A percentile compares a stretch with the other conserved stretches of the same genome.
phyloP scores from a whole-genome alignment of 2,797 vertebrate genomes.

The Dermochelys coriacea region DNA sequence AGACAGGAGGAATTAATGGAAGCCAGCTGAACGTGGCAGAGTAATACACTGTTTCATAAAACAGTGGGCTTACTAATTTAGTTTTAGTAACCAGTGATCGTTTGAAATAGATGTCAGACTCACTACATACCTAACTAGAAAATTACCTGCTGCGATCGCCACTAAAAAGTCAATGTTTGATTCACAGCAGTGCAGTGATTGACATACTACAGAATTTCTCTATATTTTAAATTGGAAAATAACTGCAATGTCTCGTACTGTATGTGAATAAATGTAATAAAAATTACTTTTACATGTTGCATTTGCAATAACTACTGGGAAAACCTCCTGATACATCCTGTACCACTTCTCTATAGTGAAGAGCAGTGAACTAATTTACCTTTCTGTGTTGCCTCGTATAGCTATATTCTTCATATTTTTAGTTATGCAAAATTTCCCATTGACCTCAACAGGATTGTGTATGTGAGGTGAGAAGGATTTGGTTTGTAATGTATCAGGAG shows the following conservation, averaged over 20 bases:
- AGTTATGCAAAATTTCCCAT: not conserved
- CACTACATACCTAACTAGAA: not conserved
- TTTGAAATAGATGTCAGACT: not conserved
- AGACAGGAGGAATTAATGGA: not conserved
- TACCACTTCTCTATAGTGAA: not conserved
- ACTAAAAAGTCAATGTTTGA: not conserved
- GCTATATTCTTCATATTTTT: not conserved
- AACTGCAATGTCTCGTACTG: not conserved
- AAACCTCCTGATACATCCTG: not conserved
- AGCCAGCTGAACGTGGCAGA: not conserved
- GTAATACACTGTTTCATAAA: not conserved
- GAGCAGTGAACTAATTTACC: not conserved
- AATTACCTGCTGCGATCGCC: not conserved
- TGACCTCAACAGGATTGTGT: not conserved
- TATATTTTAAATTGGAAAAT: not conserved
- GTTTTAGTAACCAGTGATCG: not conserved
- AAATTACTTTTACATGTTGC: not conserved
- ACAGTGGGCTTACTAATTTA: not conserved
- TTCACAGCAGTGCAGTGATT: not conserved
- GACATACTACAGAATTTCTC: not conserved
- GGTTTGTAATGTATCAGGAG: not conserved
- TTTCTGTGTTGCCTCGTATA: not conserved
- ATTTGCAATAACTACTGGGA: not conserved
- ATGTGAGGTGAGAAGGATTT: not conserved
- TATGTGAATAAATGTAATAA: not conserved